These are phyloP conservation scores for Cryptocheilus praepositus DNA, from an alignment of 2,888 invertebrate species.

Conservation along the genomic window DNA sequence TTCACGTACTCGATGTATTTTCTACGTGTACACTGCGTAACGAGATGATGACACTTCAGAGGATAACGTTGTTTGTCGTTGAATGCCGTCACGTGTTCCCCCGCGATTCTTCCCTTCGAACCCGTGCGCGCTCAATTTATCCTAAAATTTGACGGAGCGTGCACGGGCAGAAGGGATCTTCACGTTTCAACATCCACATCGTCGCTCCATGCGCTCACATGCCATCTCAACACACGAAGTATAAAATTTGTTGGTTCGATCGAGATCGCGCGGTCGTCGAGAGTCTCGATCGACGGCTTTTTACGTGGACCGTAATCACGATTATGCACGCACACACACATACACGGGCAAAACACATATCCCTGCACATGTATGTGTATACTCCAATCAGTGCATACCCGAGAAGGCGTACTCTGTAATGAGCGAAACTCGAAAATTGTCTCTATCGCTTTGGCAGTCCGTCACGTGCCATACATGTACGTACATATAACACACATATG, in stretches of 20 bases:
- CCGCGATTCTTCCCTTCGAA: slow-evolving; percentile 2
- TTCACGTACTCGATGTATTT: slow-evolving; percentile 1
- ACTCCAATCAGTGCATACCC: slow-evolving; percentile 1
- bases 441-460: slow-evolving; percentile 11
- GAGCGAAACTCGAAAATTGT: slow-evolving; percentile 5
- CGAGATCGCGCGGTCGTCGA: no score
- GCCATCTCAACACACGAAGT: no score
- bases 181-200: no score
- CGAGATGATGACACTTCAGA: slow-evolving; percentile 13
- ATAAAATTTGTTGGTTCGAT: no score
- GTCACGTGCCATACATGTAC: slow-evolving; percentile 1
- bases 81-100: slow-evolving; percentile 7
- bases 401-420: no score
- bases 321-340: slow-evolving; percentile 50
- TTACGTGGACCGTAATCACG: slow-evolving; percentile 20
- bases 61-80: slow-evolving; percentile 7
- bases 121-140: slow-evolving; percentile 4
- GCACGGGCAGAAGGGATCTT: no score
- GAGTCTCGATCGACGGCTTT: no score
- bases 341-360: slow-evolving; percentile 42
- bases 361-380: slow-evolving; percentile 34
- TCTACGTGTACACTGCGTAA: slow-evolving; percentile 8
- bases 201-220: no score
- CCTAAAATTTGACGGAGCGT: no score
- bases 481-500: slow-evolving; percentile 24